Evolutionary conservation across 2,888 invertebrate genomes (phyloP).

Genomic region (Ectropis crepuscularia): DNA sequence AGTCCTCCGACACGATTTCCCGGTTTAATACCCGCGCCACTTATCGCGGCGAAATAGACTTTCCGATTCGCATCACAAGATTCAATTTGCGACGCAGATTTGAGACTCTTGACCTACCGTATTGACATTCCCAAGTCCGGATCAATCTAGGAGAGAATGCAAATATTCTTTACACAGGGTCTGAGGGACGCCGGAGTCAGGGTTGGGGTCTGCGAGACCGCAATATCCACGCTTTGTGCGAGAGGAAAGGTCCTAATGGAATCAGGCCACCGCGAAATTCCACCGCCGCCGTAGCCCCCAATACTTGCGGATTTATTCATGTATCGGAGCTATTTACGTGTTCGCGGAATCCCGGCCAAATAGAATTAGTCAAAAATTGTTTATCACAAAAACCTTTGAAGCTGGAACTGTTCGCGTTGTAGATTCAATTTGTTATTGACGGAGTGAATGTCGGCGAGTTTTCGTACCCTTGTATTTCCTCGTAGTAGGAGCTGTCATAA

Average conservation of each 20-base stretch:
- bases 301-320: constrained; percentile 34
- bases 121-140: constrained; percentile 45
- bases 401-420: background rate
- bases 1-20: constrained; percentile 38
- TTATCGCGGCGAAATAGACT: constrained; percentile 25
- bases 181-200: constrained; percentile 39
- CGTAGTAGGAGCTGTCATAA: too few relatives aligned
- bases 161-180: constrained; percentile 47
- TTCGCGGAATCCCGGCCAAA: constrained; percentile 5
- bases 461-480: too few relatives aligned
- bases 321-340: constrained; percentile 24
- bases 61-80: constrained; percentile 15
- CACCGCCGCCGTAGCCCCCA: constrained; percentile 30
- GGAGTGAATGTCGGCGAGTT: too few relatives aligned
- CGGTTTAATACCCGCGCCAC: constrained; percentile 26
- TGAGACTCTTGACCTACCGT: constrained; percentile 42
- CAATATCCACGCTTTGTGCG: constrained; percentile 72
- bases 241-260: constrained; percentile 76
- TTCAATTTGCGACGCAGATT: constrained; percentile 18
- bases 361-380: background rate
- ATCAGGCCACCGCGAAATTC: constrained; percentile 55
- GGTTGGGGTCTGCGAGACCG: constrained; percentile 45
- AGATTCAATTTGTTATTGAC: background rate
- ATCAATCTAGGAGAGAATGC: constrained; percentile 47
- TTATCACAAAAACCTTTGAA: background rate